phyloP scores from a whole-genome alignment of 2,113 vertebrate species.

The Ceuthmochares aereus region DNA sequence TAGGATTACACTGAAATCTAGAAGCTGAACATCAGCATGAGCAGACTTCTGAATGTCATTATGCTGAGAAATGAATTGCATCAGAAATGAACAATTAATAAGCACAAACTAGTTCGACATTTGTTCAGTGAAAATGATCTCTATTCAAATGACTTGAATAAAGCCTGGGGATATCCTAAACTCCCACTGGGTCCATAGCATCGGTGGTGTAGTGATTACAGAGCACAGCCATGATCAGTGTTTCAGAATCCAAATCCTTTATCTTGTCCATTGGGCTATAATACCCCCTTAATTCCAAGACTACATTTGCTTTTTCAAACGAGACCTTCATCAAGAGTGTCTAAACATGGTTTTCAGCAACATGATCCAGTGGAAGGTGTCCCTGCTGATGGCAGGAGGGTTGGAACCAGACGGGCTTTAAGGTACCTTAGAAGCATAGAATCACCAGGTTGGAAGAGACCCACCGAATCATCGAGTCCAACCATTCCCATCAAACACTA shows the following conservation, averaged over 20 bases:
- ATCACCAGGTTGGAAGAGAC: too few species aligned
- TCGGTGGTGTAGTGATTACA: fast-evolving
- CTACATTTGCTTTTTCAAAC: not conserved
- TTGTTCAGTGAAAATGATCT: not conserved
- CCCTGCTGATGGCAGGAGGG: too few species aligned
- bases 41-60: not conserved
- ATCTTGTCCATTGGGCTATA: not conserved
- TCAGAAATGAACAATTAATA: not conserved
- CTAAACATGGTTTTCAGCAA: not conserved
- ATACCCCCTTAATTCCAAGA: not conserved
- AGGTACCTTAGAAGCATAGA: too few species aligned
- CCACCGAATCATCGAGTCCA: too few species aligned
- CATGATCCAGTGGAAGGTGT: too few species aligned
- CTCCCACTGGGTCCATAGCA: not conserved
- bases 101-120: fast-evolving
- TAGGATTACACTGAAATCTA: not conserved
- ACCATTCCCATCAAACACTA: too few species aligned
- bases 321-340: not conserved
- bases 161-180: not conserved
- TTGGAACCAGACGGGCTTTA: too few species aligned
- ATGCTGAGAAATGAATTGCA: not conserved
- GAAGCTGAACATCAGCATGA: not conserved
- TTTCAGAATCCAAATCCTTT: not conserved
- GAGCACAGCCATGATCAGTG: not conserved
- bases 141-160: not conserved